phyloP scores from a whole-genome alignment of 2,888 invertebrate species.

The Thecophora atra region DNA sequence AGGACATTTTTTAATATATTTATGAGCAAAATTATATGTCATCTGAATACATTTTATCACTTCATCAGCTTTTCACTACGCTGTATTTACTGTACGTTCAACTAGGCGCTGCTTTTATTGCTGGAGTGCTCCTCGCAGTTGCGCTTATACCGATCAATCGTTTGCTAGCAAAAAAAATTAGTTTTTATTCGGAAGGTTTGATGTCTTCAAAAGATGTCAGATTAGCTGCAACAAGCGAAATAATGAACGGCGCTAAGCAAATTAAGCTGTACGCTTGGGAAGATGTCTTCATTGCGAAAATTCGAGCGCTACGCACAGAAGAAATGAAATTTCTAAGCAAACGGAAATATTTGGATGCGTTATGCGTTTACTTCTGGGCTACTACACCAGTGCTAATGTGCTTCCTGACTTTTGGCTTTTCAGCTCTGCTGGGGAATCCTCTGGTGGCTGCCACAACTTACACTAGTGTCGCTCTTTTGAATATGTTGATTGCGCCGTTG shows the following conservation, averaged over 20 bases:
- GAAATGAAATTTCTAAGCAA: constrained; percentile 84
- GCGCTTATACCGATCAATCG: constrained; percentile 94
- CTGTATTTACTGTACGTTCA: constrained; percentile 85
- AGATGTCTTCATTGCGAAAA: constrained; percentile 78
- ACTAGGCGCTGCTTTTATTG: constrained; percentile 90
- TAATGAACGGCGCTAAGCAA: constrained; percentile 85
- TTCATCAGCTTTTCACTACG: constrained; percentile 76
- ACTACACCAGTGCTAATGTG: constrained; percentile 93
- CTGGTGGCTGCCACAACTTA: constrained; percentile 89
- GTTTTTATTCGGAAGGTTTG: constrained; percentile 81
- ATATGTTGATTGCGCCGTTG: constrained; percentile 94
- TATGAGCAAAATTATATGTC: not conserved
- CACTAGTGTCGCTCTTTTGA: constrained; percentile 92
- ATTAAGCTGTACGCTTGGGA: constrained; percentile 97
- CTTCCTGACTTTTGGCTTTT: constrained; percentile 82
- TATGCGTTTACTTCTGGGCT: constrained; percentile 99
- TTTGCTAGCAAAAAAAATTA: constrained; percentile 88
- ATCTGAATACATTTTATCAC: not conserved
- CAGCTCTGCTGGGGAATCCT: constrained; percentile 78
- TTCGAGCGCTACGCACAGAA: constrained; percentile 72
- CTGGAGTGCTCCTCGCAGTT: constrained; percentile 87
- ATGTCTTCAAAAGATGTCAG: constrained; percentile 92
- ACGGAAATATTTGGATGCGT: constrained; percentile 94
- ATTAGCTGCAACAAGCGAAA: constrained; percentile 86
- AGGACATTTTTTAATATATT: too few relatives aligned